Conservation (phyloP, 2,888 invertebrate species). For the Halictus quadricinctus region DNA sequence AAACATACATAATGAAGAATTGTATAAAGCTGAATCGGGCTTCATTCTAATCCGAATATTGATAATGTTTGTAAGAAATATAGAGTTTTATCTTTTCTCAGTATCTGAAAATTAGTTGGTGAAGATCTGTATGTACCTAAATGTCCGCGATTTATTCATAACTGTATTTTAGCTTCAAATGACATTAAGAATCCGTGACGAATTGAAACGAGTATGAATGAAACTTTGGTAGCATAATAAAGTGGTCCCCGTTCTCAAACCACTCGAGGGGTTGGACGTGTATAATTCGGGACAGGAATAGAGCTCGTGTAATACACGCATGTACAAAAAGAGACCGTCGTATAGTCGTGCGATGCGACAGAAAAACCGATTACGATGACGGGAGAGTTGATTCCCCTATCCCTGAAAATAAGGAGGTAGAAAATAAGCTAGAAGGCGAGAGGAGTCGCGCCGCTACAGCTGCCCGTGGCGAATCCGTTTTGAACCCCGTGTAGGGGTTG, state of each 20-base stretch:
- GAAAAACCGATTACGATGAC: constrained; percentile 55
- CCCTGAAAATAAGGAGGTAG: constrained; percentile 50
- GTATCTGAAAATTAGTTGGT: too few species aligned
- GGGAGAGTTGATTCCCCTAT: constrained; percentile 49
- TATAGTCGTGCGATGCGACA: constrained; percentile 37
- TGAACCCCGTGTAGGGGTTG: constrained; percentile 65
- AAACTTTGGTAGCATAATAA: constrained; percentile 67
- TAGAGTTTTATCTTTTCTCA: too few species aligned
- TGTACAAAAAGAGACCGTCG: constrained; percentile 38
- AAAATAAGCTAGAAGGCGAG: constrained; percentile 57
- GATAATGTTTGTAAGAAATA: too few species aligned
- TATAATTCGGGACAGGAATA: constrained; percentile 71
- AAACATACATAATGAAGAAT: too few species aligned
- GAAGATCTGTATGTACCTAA: not conserved
- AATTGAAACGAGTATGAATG: constrained; percentile 61
- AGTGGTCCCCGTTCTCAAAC: constrained; percentile 68
- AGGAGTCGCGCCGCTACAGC: constrained; percentile 73
- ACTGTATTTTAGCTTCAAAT: not conserved
- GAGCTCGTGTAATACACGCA: constrained; percentile 66
- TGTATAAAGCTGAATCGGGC: too few species aligned
- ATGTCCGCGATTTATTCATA: not conserved
- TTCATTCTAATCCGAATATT: too few species aligned
- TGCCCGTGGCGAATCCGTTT: constrained; percentile 80
- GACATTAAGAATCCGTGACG: constrained; percentile 55
- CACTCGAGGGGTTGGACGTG: constrained; percentile 62